phyloP scores from a whole-genome alignment of 2,888 invertebrate species.

The Syrista parreyssii region DNA sequence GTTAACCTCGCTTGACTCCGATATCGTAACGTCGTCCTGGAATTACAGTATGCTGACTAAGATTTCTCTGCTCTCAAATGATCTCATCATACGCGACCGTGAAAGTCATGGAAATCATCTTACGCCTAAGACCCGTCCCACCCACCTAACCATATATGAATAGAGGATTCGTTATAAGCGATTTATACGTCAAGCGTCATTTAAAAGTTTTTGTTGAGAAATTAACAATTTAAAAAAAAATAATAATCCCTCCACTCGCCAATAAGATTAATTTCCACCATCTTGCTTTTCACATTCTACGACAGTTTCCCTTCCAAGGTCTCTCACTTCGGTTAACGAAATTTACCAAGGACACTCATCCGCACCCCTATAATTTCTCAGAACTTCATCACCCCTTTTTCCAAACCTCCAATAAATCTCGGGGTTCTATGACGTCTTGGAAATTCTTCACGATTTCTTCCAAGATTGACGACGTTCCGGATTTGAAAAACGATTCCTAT shows the following conservation, averaged over 20 bases:
- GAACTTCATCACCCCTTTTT: neutral
- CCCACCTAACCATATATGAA: neutral
- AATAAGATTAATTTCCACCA: neutral
- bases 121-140: neutral
- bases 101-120: neutral
- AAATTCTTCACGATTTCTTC: neutral
- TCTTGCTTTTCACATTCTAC: neutral
- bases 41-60: neutral
- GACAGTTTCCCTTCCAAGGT: neutral
- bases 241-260: neutral
- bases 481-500: neutral
- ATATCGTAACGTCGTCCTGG: conserved; percentile 6
- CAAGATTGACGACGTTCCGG: neutral
- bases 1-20: conserved; percentile 47
- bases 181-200: neutral
- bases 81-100: neutral
- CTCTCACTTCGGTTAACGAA: neutral
- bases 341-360: neutral
- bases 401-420: neutral
- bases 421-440: neutral
- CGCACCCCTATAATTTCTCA: neutral
- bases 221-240: neutral
- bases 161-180: neutral
- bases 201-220: neutral
- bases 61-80: conserved; percentile 5